Percentiles rank a stretch among this genome's conserved stretches.
phyloP scores from a whole-genome alignment of 2,113 vertebrate genomes.

The Ameiurus melas region DNA sequence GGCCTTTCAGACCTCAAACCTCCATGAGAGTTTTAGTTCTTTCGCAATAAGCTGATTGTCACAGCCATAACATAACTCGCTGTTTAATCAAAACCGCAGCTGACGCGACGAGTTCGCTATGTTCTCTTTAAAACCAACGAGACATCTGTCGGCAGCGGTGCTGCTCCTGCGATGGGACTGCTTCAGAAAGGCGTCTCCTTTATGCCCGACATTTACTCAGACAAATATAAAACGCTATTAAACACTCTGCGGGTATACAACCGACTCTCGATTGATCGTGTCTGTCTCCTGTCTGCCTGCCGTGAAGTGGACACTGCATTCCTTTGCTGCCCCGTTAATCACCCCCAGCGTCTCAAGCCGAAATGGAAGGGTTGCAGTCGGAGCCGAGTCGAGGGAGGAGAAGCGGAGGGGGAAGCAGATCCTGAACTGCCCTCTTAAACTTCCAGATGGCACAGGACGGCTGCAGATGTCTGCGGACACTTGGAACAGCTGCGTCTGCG shows the following conservation, averaged over 20 bases:
- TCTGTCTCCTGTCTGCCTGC: slow-evolving; percentile 56
- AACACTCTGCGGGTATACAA: slow-evolving; percentile 52
- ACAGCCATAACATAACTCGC: not conserved
- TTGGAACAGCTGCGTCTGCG: slow-evolving; percentile 64
- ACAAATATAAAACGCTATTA: slow-evolving; percentile 47
- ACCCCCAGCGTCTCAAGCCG: slow-evolving; percentile 56
- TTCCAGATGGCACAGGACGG: slow-evolving; percentile 69
- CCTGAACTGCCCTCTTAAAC: slow-evolving; percentile 64
- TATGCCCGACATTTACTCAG: slow-evolving; percentile 38
- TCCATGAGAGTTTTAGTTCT: not conserved
- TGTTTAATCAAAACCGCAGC: not conserved
- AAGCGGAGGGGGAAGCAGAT: slow-evolving; percentile 60
- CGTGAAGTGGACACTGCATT: slow-evolving; percentile 52
- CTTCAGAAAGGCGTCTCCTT: slow-evolving; percentile 21
- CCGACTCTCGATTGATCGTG: slow-evolving; percentile 45
- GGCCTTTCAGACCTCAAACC: not conserved
- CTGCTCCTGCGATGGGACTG: not conserved
- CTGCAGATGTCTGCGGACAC: slow-evolving; percentile 68
- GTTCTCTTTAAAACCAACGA: not conserved
- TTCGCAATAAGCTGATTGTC: not conserved
- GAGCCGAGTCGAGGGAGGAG: slow-evolving; percentile 28
- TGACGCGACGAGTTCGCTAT: not conserved
- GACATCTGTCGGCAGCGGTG: not conserved
- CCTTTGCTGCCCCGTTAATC: slow-evolving; percentile 60
- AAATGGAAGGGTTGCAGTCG: slow-evolving; percentile 63